A percentile compares a stretch with the other conserved stretches of the same genome.
Conservation (phyloP, 1,140 invertebrate species). For the Aphaenogaster floridana region DNA sequence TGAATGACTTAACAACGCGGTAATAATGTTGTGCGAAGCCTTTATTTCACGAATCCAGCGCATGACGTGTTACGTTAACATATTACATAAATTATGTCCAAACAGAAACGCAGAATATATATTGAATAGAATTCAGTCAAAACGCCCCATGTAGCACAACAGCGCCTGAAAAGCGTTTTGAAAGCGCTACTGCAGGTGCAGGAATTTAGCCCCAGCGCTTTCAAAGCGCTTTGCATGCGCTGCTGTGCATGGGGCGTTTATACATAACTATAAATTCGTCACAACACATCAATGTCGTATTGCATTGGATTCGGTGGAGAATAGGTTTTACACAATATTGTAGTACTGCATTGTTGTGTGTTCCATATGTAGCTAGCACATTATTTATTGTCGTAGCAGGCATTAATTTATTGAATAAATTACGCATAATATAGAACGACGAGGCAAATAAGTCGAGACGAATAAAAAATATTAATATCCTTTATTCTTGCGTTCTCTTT, state of each 20-base stretch:
- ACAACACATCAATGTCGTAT: not conserved
- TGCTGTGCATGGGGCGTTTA: not conserved
- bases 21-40: not conserved
- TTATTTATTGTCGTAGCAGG: slow-evolving; percentile 38
- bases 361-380: slow-evolving; percentile 7
- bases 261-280: not conserved
- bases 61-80: not conserved
- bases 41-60: not conserved
- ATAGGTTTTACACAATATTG: slow-evolving; percentile 11
- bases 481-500: slow-evolving; percentile 64
- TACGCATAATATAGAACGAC: not conserved
- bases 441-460: slow-evolving; percentile 14
- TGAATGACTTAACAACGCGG: not conserved
- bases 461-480: slow-evolving; percentile 65
- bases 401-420: slow-evolving; percentile 58
- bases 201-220: no score
- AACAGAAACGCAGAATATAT: not conserved
- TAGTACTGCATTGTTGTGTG: not conserved
- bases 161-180: no score
- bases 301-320: not conserved
- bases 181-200: no score
- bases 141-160: not conserved
- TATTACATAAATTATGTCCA: not conserved
- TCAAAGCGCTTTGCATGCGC: no score
- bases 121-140: not conserved